Conservation (phyloP, 2,888 invertebrate genomes). For the Busseola fusca region DNA sequence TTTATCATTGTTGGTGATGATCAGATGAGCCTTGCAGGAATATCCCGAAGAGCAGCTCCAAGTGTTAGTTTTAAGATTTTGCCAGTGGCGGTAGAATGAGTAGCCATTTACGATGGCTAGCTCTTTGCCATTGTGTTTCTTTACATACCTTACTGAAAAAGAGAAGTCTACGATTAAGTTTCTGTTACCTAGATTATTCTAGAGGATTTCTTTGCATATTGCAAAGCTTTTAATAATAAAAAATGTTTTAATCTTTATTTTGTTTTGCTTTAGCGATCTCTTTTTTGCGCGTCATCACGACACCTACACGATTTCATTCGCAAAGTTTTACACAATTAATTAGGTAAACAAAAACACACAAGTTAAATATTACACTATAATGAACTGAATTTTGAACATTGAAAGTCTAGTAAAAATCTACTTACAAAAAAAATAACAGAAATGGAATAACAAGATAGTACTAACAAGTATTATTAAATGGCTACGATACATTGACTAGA, state of each 20-base stretch:
- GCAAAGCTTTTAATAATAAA: neutral
- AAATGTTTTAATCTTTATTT: neutral
- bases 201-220: neutral
- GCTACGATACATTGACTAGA: slow-evolving; percentile 2
- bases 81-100: slow-evolving; percentile 61
- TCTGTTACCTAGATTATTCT: neutral
- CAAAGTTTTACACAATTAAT: neutral
- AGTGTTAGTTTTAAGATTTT: slow-evolving; percentile 34
- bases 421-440: neutral
- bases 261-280: neutral
- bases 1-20: slow-evolving; percentile 26
- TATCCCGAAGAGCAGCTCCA: slow-evolving; percentile 67
- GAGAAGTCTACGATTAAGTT: neutral
- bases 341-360: neutral
- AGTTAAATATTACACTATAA: neutral
- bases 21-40: slow-evolving; percentile 60
- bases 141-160: slow-evolving; percentile 48
- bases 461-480: neutral
- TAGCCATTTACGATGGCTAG: slow-evolving; percentile 64
- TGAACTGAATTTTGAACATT: neutral
- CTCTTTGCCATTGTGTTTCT: slow-evolving; percentile 58
- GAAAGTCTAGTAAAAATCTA: neutral
- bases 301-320: neutral
- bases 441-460: slow-evolving; percentile 1
- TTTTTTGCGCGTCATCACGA: too few relatives aligned